Conservation (phyloP, 2,888 invertebrate species). For the Hirudinaria manillensis region DNA sequence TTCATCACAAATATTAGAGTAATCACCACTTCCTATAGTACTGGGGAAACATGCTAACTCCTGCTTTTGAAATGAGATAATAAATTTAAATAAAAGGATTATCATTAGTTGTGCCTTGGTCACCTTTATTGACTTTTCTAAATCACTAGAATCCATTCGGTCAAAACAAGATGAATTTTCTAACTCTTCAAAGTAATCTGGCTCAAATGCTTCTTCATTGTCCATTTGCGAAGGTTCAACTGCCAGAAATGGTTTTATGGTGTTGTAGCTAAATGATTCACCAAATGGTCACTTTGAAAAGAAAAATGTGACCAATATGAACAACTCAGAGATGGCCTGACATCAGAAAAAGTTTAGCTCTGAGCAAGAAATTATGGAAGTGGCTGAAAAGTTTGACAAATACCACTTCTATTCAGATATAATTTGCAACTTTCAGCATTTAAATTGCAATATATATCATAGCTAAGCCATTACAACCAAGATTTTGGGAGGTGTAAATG, state of each 20-base stretch:
- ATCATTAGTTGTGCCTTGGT: too few relatives aligned
- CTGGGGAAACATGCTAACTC: not conserved
- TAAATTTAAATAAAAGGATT: too few relatives aligned
- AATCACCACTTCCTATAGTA: not conserved
- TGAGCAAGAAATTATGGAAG: too few relatives aligned
- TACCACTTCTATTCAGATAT: too few relatives aligned
- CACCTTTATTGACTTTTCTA: too few relatives aligned
- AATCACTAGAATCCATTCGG: too few relatives aligned
- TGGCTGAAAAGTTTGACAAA: too few relatives aligned
- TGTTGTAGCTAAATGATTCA: not conserved
- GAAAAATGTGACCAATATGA: not conserved
- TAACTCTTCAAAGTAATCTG: constrained; percentile 1
- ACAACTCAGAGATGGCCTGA: not conserved
- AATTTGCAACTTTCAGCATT: too few relatives aligned
- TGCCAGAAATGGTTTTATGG: not conserved
- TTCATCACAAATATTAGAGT: not conserved
- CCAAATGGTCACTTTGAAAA: not conserved
- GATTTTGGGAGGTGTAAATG: too few relatives aligned
- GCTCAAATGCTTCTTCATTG: not conserved
- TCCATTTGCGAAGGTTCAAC: not conserved
- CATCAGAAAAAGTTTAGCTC: not conserved
- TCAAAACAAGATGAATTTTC: not conserved
- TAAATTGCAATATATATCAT: too few relatives aligned
- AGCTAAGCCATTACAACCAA: too few relatives aligned
- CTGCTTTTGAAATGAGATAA: too few relatives aligned